Evolutionary conservation across 2,113 vertebrate species (phyloP).

Genomic region (Corynorhinus townsendii): DNA sequence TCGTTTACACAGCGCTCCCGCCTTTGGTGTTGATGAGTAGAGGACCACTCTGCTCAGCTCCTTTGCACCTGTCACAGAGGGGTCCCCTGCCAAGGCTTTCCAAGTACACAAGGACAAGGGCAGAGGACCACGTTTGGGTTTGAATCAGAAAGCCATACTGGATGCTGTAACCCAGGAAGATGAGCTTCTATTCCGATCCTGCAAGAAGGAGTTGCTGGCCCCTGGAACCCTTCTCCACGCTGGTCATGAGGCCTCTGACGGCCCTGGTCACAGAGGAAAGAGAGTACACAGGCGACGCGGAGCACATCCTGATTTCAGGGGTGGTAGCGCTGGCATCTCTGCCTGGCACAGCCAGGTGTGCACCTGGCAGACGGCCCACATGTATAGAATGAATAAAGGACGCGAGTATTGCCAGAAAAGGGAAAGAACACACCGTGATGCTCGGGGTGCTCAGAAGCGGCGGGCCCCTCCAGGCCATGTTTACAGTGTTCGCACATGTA

Average conservation of each 20-base stretch:
- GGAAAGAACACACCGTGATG: conserved; percentile 16
- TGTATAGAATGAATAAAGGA: conserved; percentile 73
- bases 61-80: conserved; percentile 36
- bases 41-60: neutral
- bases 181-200: neutral
- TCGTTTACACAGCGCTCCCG: neutral
- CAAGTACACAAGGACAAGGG: neutral
- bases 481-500: conserved; percentile 76
- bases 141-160: conserved; percentile 72
- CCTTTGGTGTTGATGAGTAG: conserved; percentile 55
- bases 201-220: neutral
- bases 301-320: conserved; percentile 51
- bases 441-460: conserved; percentile 71
- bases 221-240: neutral
- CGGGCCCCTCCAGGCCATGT: conserved; percentile 74
- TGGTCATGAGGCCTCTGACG: neutral
- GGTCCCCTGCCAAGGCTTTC: conserved; percentile 33
- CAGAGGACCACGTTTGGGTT: conserved; percentile 51
- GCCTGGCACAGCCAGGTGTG: conserved; percentile 62
- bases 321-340: conserved; percentile 69
- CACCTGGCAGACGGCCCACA: conserved; percentile 70
- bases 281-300: conserved; percentile 41
- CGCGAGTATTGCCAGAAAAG: conserved; percentile 66
- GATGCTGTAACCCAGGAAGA: conserved; percentile 55
- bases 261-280: conserved; percentile 55